phyloP scores from a whole-genome alignment of 2,113 vertebrate species.

The Petaurus breviceps region DNA sequence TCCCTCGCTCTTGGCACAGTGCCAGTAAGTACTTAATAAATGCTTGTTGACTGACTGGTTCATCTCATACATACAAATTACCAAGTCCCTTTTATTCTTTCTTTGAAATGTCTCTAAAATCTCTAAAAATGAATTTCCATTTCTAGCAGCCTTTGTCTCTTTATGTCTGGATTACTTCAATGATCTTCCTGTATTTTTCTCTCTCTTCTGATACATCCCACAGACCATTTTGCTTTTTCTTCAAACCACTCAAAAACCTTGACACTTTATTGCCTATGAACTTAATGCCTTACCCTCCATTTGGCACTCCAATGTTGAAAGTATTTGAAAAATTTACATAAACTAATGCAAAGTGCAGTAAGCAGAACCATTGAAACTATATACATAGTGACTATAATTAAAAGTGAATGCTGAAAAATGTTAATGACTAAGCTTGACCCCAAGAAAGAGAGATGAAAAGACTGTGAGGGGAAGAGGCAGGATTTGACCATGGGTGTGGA shows the following conservation, averaged over 20 bases:
- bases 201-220: background rate
- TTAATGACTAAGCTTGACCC: background rate
- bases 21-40: background rate
- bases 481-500: background rate
- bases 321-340: background rate
- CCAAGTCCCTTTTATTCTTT: background rate
- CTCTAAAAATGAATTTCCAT: background rate
- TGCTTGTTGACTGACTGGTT: background rate
- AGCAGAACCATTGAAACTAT: background rate
- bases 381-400: background rate
- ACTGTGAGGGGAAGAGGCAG: background rate
- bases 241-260: background rate
- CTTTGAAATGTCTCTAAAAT: background rate
- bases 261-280: background rate
- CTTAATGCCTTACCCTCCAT: background rate
- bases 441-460: background rate
- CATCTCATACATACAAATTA: background rate
- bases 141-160: background rate
- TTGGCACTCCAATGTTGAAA: background rate
- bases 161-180: background rate
- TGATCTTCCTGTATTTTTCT: background rate
- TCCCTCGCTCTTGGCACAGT: too few relatives aligned
- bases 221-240: background rate
- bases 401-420: background rate
- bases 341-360: background rate